phyloP scores from a whole-genome alignment of 1,140 invertebrate species.

The Platyscapa corneri region DNA sequence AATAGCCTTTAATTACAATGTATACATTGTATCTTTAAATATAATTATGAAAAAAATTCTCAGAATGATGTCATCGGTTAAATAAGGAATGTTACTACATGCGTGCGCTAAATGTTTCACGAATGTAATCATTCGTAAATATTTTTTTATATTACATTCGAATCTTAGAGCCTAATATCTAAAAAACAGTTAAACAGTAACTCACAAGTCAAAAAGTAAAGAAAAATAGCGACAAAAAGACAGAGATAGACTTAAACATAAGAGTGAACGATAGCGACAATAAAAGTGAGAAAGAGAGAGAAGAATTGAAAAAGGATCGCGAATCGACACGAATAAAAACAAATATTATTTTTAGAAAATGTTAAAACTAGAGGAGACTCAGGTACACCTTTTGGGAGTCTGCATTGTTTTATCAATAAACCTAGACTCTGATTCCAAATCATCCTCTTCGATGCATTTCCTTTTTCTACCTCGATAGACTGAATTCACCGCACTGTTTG shows the following conservation, averaged over 20 bases:
- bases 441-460: constrained; percentile 71
- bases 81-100: constrained; percentile 54
- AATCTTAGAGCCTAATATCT: neutral
- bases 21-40: neutral
- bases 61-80: constrained; percentile 56
- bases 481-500: constrained; percentile 68
- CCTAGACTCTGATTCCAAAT: constrained; percentile 67
- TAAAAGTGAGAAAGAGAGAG: neutral
- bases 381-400: constrained; percentile 70
- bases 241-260: too few species aligned
- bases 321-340: neutral
- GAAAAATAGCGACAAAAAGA: neutral
- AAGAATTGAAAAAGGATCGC: neutral
- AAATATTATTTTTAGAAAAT: neutral
- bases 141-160: neutral
- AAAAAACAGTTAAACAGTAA: neutral
- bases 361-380: neutral
- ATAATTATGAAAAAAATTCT: constrained; percentile 35
- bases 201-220: too few species aligned
- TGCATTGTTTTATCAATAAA: constrained; percentile 72
- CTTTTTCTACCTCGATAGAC: constrained; percentile 70
- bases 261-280: neutral
- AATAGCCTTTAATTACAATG: neutral
- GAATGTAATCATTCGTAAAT: constrained; percentile 22
- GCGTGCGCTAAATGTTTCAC: constrained; percentile 16